Conservation (phyloP, 2,888 invertebrate genomes). For the Halocaridina rubra region DNA sequence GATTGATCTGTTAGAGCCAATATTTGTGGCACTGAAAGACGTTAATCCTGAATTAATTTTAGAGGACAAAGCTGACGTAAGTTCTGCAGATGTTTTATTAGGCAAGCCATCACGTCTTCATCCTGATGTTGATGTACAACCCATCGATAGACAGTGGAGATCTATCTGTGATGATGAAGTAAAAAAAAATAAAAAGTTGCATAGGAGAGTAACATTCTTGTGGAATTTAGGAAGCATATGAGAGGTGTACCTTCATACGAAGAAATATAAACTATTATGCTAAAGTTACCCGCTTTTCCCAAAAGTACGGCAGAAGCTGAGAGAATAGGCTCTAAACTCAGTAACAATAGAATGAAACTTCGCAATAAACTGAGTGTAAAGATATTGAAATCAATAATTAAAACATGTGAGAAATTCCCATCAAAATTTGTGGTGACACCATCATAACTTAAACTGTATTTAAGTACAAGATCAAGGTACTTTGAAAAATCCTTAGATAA, state of each 20-base stretch:
- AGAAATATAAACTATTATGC: not conserved
- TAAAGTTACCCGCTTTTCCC: not conserved
- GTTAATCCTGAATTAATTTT: not conserved
- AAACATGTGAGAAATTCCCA: not conserved
- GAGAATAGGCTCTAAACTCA: not conserved
- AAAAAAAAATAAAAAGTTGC: not conserved
- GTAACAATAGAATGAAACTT: not conserved
- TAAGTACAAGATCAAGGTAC: not conserved
- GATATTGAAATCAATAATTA: not conserved
- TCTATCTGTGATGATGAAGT: not conserved
- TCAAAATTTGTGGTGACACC: not conserved
- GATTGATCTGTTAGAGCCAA: not conserved
- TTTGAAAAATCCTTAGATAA: not conserved
- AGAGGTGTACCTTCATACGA: not conserved
- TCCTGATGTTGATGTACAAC: not conserved
- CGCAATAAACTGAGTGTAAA: not conserved
- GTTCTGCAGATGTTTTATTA: not conserved
- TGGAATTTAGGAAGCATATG: slow-evolving; percentile 10
- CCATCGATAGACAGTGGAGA: not conserved
- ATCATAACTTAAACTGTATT: not conserved
- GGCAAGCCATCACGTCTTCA: not conserved
- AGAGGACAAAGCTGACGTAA: not conserved
- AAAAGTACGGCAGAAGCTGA: not conserved
- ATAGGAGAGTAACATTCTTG: slow-evolving; percentile 1
- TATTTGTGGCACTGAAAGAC: not conserved